phyloP scores from a whole-genome alignment of 2,888 invertebrate genomes.

The Drosophila sordidula region DNA sequence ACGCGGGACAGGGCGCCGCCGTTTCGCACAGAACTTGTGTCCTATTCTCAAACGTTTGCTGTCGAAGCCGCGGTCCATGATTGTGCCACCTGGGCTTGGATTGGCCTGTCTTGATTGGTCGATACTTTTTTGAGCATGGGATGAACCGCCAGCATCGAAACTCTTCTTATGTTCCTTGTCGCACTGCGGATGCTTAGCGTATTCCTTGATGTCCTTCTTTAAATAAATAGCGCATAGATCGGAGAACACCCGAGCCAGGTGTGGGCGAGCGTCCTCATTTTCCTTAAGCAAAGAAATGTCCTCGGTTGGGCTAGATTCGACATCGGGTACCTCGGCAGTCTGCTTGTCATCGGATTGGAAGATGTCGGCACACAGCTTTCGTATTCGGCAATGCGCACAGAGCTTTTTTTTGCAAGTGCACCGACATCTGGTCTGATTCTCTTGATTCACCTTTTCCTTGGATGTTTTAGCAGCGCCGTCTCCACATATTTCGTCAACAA shows the following conservation, averaged over 20 bases:
- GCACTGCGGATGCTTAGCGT: conserved; percentile 48
- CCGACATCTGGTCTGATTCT: conserved; percentile 21
- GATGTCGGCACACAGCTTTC: conserved; percentile 69
- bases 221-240: conserved; percentile 77
- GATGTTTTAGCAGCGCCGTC: neutral
- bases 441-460: neutral
- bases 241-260: conserved; percentile 77
- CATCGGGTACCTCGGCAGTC: too few relatives aligned
- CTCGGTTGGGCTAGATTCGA: conserved; percentile 20
- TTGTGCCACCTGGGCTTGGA: neutral
- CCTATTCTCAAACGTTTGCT: conserved; percentile 55
- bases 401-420: conserved; percentile 71
- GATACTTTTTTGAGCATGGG: too few relatives aligned
- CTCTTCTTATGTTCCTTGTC: conserved; percentile 14
- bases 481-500: conserved; percentile 30
- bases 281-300: neutral
- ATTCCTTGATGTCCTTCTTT: conserved; percentile 56
- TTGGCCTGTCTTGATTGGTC: neutral
- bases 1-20: conserved; percentile 86
- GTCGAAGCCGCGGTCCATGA: too few relatives aligned
- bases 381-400: conserved; percentile 79
- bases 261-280: conserved; percentile 56
- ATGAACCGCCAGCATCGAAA: too few relatives aligned
- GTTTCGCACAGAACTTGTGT: conserved; percentile 87
- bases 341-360: conserved; percentile 14